These are phyloP conservation scores for Cataglyphis hispanica DNA, from an alignment of 1,140 invertebrate genomes.

Conservation along the genomic window DNA sequence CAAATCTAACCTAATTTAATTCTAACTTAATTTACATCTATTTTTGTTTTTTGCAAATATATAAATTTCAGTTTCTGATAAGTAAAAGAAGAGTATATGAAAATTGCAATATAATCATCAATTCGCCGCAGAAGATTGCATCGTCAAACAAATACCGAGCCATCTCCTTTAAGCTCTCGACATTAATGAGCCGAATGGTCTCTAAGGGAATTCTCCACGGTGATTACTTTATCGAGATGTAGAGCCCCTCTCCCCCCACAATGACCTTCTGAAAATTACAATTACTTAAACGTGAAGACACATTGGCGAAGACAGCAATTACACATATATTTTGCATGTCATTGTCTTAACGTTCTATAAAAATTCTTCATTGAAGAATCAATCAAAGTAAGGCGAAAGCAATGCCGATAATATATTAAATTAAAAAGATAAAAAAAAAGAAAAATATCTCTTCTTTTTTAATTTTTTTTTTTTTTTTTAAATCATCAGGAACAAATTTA, in stretches of 20 bases:
- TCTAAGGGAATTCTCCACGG: constrained; percentile 39
- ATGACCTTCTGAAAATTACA: constrained; percentile 50
- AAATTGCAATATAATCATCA: constrained; percentile 22
- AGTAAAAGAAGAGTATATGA: neutral
- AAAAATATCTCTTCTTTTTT: neutral
- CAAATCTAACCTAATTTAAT: neutral
- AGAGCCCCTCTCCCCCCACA: neutral
- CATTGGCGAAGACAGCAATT: constrained; percentile 5
- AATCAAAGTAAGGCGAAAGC: neutral
- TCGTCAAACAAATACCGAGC: constrained; percentile 24
- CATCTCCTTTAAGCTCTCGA: constrained; percentile 56
- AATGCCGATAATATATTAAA: neutral
- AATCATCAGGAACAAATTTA: neutral
- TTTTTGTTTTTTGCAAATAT: neutral
- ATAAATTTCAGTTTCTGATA: neutral
- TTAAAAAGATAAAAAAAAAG: neutral
- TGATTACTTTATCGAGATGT: constrained; percentile 63
- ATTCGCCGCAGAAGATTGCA: constrained; percentile 22
- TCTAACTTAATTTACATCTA: neutral
- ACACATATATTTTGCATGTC: constrained; percentile 29
- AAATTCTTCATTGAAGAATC: neutral
- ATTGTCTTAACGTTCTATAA: neutral
- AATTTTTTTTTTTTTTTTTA: neutral
- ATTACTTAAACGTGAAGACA: constrained; percentile 44
- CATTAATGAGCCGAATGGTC: constrained; percentile 63